A percentile compares a stretch with the other conserved stretches of the same genome.
phyloP scores from a whole-genome alignment of 2,113 vertebrate species.

The Brevimyrus niger region DNA sequence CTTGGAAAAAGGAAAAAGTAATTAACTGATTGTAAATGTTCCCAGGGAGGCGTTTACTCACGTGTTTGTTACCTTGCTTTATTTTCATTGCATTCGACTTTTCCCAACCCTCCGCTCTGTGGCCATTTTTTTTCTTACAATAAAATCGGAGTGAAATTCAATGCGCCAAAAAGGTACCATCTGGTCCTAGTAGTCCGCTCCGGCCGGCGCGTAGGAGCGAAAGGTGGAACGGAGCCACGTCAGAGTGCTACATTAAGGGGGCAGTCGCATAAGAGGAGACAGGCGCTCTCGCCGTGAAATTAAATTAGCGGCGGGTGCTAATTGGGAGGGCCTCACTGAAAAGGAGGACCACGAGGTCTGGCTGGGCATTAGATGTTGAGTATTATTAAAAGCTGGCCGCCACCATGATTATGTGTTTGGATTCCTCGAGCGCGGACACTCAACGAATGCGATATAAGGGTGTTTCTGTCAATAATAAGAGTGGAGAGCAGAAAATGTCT shows the following conservation, averaged over 20 bases:
- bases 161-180: neutral
- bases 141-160: neutral
- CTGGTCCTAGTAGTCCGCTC: neutral
- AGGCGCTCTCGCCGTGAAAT: neutral
- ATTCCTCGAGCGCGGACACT: conserved; percentile 38
- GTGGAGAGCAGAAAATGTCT: conserved; percentile 43
- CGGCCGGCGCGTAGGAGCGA: neutral
- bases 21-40: neutral
- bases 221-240: neutral
- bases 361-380: conserved; percentile 43
- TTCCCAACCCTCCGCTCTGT: neutral
- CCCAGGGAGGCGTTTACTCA: neutral
- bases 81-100: neutral
- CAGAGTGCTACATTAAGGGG: conserved; percentile 4
- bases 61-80: neutral
- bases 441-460: conserved; percentile 50
- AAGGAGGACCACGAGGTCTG: conserved; percentile 3
- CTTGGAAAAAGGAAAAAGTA: neutral
- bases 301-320: neutral
- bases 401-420: conserved; percentile 52
- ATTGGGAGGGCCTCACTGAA: neutral
- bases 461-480: conserved; percentile 55
- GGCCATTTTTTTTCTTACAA: neutral
- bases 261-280: neutral
- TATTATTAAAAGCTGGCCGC: conserved; percentile 45